These are phyloP conservation scores for Gari tellinella DNA, from an alignment of 2,888 invertebrate species.

Conservation along the genomic window DNA sequence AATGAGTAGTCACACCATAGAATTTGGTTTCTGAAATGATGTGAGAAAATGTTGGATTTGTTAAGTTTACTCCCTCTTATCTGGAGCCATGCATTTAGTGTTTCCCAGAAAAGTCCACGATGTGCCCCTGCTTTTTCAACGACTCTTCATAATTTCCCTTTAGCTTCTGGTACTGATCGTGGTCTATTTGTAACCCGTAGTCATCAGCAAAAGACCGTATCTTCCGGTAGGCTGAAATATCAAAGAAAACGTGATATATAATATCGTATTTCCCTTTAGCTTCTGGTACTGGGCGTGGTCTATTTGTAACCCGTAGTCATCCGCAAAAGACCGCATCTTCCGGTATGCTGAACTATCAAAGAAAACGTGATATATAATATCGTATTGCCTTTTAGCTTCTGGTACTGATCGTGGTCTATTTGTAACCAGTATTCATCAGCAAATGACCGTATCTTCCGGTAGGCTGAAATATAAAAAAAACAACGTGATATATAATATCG, in stretches of 20 bases:
- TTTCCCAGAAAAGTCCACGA: slow-evolving; percentile 45
- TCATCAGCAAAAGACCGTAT: slow-evolving; percentile 52
- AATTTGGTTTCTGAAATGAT: no score
- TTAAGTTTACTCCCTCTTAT: no score
- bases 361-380: no score
- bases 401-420: slow-evolving; percentile 47
- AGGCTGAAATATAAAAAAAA: slow-evolving; percentile 17
- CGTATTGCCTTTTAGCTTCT: slow-evolving; percentile 38
- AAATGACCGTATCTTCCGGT: slow-evolving; percentile 37
- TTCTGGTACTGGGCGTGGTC: slow-evolving; percentile 47
- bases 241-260: no score
- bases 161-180: slow-evolving; percentile 43
- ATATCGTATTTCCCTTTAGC: slow-evolving; percentile 38
- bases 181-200: slow-evolving; percentile 51
- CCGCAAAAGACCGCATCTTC: slow-evolving; percentile 44
- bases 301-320: slow-evolving; percentile 53
- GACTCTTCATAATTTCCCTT: slow-evolving; percentile 45
- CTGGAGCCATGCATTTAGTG: no score
- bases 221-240: slow-evolving; percentile 33
- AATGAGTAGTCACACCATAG: no score
- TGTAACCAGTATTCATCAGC: slow-evolving; percentile 55
- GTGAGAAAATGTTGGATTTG: no score
- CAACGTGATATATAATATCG: no score
- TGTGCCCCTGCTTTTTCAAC: slow-evolving; percentile 37
- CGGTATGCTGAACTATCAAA: slow-evolving; percentile 36